These are phyloP conservation scores for Blastobasis adustella DNA, from an alignment of 2,888 invertebrate species.

Conservation along the genomic window DNA sequence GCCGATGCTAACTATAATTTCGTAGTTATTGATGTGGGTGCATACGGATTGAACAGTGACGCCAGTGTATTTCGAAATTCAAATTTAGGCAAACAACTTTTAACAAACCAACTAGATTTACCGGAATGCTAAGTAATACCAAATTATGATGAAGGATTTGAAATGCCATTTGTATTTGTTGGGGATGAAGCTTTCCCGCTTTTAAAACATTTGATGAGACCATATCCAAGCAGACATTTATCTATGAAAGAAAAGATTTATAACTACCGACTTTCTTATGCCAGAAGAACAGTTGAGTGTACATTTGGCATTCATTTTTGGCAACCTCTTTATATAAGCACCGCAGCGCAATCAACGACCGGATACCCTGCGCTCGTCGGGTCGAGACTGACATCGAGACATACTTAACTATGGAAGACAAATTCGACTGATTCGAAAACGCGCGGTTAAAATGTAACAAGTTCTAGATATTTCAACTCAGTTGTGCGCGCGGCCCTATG, in stretches of 20 bases:
- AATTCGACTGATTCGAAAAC: no score
- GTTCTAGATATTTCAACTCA: no score
- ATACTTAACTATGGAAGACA: no score
- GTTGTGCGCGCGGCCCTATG: no score
- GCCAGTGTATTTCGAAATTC: slow-evolving; percentile 4
- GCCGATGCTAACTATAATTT: slow-evolving; percentile 11
- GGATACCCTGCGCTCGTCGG: no score
- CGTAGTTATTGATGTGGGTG: slow-evolving; percentile 7
- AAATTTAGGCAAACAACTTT: background rate
- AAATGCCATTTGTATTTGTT: slow-evolving; percentile 10
- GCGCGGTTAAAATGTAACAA: no score
- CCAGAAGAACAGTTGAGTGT: background rate
- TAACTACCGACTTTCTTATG: background rate
- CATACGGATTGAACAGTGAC: slow-evolving; percentile 10
- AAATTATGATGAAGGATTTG: slow-evolving; percentile 4
- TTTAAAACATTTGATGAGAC: background rate
- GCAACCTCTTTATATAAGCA: no score
- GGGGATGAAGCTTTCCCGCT: slow-evolving; percentile 11
- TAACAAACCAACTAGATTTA: slow-evolving; percentile 5
- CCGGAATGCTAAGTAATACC: slow-evolving; percentile 2
- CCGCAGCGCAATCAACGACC: no score
- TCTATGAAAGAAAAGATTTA: background rate
- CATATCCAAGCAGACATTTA: background rate
- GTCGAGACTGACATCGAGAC: no score
- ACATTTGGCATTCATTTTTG: background rate